Conservation (phyloP, 37 sponge, comb jelly and placozoan genomes). For the Amphimedon queenslandica region DNA sequence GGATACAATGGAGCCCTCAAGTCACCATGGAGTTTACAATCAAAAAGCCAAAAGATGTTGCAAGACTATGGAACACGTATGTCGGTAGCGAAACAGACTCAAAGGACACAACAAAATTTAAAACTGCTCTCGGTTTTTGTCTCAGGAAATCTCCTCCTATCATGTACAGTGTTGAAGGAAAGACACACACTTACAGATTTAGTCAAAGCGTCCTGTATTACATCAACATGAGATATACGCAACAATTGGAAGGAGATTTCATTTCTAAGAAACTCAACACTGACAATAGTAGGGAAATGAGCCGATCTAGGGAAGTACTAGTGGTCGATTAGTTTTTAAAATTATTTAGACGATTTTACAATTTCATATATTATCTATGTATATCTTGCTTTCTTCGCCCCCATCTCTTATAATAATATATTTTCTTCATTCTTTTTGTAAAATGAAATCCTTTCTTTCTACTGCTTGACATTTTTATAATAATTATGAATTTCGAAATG, state of each 20-base stretch:
- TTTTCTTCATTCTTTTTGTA: background rate
- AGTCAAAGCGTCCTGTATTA: slow-evolving; percentile 15
- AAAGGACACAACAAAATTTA: slow-evolving; percentile 87
- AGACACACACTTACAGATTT: slow-evolving; percentile 43
- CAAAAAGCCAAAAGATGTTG: slow-evolving; percentile 75
- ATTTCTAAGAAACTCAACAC: background rate
- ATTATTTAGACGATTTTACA: no score
- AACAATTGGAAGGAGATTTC: background rate
- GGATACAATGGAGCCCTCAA: slow-evolving; percentile 76
- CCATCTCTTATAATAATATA: background rate
- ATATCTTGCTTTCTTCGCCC: background rate
- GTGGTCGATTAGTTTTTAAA: background rate
- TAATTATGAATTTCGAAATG: no score
- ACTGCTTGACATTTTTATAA: no score
- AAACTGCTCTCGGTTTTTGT: slow-evolving; percentile 78
- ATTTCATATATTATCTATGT: no score
- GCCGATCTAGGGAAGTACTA: background rate
- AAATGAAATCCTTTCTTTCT: no score
- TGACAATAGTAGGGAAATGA: background rate
- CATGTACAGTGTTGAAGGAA: slow-evolving; percentile 78
- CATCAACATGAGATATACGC: background rate
- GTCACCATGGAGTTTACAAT: slow-evolving; percentile 86
- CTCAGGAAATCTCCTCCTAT: slow-evolving; percentile 72
- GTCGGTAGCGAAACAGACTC: slow-evolving; percentile 77
- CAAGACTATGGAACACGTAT: slow-evolving; percentile 81